phyloP scores from a whole-genome alignment of 1,140 invertebrate genomes.

The Nasonia giraulti region DNA sequence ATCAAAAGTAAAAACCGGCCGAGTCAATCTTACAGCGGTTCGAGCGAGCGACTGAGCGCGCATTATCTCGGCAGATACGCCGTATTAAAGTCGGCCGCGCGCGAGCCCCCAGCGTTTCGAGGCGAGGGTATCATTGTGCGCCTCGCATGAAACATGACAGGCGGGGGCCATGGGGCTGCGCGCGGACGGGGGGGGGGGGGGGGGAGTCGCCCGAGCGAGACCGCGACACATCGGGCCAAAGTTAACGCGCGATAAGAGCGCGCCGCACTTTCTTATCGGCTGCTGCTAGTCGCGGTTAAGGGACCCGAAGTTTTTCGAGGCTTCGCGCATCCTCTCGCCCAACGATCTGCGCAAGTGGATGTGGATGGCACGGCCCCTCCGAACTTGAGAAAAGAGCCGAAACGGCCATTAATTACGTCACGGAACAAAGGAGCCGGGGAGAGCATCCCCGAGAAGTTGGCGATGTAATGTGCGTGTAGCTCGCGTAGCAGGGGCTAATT shows the following conservation, averaged over 20 bases:
- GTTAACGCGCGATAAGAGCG: conserved; percentile 67
- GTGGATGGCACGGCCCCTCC: no score
- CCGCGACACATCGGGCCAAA: not conserved
- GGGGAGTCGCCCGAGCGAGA: no score
- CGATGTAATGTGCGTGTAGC: conserved; percentile 60
- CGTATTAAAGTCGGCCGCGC: conserved; percentile 48
- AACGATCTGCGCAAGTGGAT: not conserved
- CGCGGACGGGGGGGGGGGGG: no score
- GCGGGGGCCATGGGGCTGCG: conserved; percentile 68
- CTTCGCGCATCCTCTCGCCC: not conserved
- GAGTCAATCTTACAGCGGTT: conserved; percentile 16
- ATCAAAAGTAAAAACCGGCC: conserved; percentile 10
- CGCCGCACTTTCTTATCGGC: conserved; percentile 37
- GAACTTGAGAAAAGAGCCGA: conserved; percentile 25
- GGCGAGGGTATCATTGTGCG: conserved; percentile 69
- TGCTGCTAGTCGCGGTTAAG: no score
- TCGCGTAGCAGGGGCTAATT: not conserved
- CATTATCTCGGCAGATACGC: conserved; percentile 71
- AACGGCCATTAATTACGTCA: conserved; percentile 71
- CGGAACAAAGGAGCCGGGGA: conserved; percentile 66
- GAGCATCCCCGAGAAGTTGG: conserved; percentile 54
- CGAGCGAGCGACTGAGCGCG: conserved; percentile 53
- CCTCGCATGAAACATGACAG: conserved; percentile 68
- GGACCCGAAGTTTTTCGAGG: no score
- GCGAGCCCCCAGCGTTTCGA: not conserved